phyloP scores from a whole-genome alignment of 2,888 invertebrate genomes.

The Lycocerus yunnanus region DNA sequence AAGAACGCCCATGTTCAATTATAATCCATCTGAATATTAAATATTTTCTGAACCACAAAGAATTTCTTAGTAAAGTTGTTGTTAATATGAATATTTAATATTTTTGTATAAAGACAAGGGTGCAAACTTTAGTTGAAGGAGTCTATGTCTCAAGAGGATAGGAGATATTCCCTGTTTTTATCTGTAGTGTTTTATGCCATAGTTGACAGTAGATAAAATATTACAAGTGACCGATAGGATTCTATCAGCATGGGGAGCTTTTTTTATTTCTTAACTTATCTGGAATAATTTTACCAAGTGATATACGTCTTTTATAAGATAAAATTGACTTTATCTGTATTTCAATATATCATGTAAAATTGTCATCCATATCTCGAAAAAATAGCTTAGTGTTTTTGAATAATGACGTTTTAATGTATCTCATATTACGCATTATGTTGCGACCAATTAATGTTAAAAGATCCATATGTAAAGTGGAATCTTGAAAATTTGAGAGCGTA shows the following conservation, averaged over 20 bases:
- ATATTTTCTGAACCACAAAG: neutral
- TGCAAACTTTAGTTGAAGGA: conserved; percentile 36
- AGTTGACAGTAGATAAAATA: conserved; percentile 58
- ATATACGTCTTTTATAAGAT: neutral
- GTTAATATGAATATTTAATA: neutral
- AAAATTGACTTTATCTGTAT: neutral
- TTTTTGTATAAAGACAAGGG: conserved; percentile 1
- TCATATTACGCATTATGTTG: neutral
- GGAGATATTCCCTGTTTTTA: conserved; percentile 50
- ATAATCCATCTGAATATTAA: neutral
- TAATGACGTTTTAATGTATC: neutral
- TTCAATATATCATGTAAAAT: neutral
- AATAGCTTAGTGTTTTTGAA: neutral
- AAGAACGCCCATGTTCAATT: too few relatives aligned
- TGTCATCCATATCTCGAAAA: neutral
- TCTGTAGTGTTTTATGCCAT: conserved; percentile 56
- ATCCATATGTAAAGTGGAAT: conserved; percentile 16
- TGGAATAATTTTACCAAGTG: conserved; percentile 13
- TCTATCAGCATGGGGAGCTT: conserved; percentile 48
- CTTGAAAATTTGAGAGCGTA: conserved; percentile 24
- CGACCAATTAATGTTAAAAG: conserved; percentile 4
- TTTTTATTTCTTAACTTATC: conserved; percentile 50
- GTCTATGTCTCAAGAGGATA: conserved; percentile 52
- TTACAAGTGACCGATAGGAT: conserved; percentile 55
- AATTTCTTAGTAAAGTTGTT: neutral